A percentile compares a stretch with the other conserved stretches of the same genome.
Evolutionary conservation across 23 tunicate species (phyloP).

Genomic region (Diplosoma virens): DNA sequence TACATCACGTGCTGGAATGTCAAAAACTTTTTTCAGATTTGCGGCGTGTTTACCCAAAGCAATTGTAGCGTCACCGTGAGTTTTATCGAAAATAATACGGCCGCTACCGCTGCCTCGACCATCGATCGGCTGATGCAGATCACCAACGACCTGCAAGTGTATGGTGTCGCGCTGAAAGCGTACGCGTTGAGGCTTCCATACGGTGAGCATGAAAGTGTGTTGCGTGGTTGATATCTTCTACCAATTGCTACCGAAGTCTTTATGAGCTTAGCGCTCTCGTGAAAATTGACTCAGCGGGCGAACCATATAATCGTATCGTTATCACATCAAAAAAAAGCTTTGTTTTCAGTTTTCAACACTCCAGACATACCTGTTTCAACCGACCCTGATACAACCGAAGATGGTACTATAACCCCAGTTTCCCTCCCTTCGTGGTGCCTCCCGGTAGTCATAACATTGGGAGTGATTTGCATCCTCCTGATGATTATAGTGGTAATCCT

Average conservation of each 20-base stretch:
- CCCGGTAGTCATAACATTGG: background rate
- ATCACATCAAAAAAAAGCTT: too few relatives aligned
- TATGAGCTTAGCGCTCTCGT: too few relatives aligned
- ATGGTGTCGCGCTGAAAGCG: background rate
- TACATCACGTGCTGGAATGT: too few relatives aligned
- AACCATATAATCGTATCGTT: too few relatives aligned
- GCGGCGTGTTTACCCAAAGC: background rate
- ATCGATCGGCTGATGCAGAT: background rate
- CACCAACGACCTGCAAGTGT: background rate
- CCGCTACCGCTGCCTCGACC: background rate
- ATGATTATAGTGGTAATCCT: background rate
- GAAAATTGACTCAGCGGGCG: too few relatives aligned
- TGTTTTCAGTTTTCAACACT: too few relatives aligned
- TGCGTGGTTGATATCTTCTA: too few relatives aligned
- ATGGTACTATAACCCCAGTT: background rate
- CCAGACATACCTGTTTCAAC: background rate
- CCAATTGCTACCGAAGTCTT: too few relatives aligned
- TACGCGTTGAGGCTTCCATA: background rate
- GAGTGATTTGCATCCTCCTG: conserved; percentile 7
- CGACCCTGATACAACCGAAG: background rate
- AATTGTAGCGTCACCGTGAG: background rate
- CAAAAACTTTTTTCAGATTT: too few relatives aligned
- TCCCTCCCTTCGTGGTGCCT: background rate
- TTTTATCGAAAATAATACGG: background rate
- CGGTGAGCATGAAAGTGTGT: conserved; percentile 11